Conservation (phyloP, 1,140 invertebrate genomes). For the Rhagoletis zephyria region DNA sequence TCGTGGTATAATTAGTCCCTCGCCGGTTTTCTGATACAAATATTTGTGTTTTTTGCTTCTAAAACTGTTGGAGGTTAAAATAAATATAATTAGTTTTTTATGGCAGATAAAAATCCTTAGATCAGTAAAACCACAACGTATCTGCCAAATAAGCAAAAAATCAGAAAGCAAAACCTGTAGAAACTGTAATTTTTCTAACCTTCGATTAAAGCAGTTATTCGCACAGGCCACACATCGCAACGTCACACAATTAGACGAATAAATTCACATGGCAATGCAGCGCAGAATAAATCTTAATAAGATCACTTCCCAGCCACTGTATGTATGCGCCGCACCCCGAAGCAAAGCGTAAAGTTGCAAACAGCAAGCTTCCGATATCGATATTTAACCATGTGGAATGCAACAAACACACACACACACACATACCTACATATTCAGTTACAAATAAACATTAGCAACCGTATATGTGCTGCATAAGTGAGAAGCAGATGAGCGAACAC, state of each 20-base stretch:
- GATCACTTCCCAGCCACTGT: conserved; percentile 34
- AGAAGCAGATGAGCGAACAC: background rate
- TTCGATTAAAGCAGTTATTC: background rate
- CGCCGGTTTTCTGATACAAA: too few species aligned
- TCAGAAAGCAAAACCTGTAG: too few species aligned
- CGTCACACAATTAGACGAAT: conserved; percentile 26
- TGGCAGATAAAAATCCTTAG: too few species aligned
- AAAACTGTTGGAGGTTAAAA: too few species aligned
- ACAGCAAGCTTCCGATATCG: conserved; percentile 38
- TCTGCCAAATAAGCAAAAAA: too few species aligned
- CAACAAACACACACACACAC: background rate
- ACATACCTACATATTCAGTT: background rate
- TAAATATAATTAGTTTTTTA: too few species aligned
- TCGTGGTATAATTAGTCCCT: too few species aligned
- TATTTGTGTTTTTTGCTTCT: too few species aligned
- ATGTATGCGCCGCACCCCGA: conserved; percentile 4
- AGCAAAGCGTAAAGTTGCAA: background rate
- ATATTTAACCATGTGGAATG: conserved; percentile 18
- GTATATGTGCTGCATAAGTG: background rate
- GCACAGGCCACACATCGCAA: background rate
- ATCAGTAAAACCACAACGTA: too few species aligned
- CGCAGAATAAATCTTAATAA: conserved; percentile 37
- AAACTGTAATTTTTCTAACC: background rate
- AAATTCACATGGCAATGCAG: conserved; percentile 16
- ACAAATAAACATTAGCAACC: background rate